Conservation (phyloP, 1,140 invertebrate genomes). For the Pararge aegeria region DNA sequence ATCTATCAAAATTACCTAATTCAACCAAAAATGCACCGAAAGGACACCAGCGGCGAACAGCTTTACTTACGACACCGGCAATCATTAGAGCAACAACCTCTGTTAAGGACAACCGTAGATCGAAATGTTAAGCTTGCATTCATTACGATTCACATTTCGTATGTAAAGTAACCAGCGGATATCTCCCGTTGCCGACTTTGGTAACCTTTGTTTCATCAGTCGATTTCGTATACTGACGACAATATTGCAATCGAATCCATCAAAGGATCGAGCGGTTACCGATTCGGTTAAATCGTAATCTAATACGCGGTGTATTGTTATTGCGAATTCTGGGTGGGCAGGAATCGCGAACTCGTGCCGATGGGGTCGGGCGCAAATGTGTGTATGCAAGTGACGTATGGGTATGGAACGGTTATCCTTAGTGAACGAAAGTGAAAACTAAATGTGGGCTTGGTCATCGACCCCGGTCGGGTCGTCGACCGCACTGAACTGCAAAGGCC, state of each 20-base stretch:
- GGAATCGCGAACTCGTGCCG: conserved; percentile 2
- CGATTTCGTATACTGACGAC: neutral
- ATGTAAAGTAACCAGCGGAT: conserved; percentile 27
- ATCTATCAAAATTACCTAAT: conserved; percentile 66
- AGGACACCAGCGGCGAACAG: conserved; percentile 69
- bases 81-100: conserved; percentile 73
- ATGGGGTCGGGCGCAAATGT: conserved; percentile 32
- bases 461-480: conserved; percentile 68
- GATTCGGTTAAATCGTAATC: neutral
- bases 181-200: neutral
- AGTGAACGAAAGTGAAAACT: conserved; percentile 79
- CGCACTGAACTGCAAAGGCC: conserved; percentile 76
- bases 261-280: neutral
- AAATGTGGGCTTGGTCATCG: conserved; percentile 70
- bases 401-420: conserved; percentile 75
- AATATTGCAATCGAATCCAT: neutral
- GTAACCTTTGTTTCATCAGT: conserved; percentile 6
- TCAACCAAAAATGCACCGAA: conserved; percentile 72
- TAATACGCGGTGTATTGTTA: neutral
- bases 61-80: conserved; percentile 64
- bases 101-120: conserved; percentile 49
- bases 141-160: conserved; percentile 50
- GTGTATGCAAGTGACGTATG: conserved; percentile 69
- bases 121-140: conserved; percentile 39
- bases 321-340: conserved; percentile 1